Base-by-base conservation (phyloP, 2,113 vertebrate species). In the Hylia prasina region DNA sequence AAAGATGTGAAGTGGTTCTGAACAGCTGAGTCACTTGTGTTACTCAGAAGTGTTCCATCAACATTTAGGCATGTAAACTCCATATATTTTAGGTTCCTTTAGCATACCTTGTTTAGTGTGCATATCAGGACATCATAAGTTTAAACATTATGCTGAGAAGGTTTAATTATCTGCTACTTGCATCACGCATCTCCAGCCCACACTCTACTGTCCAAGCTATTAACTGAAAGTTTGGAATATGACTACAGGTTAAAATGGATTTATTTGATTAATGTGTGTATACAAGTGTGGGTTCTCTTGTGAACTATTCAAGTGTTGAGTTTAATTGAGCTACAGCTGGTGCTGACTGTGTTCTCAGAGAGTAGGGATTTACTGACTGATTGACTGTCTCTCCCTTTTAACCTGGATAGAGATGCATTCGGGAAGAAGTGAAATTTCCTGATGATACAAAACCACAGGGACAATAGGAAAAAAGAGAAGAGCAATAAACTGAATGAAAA, bases 241-340 rank as follows among this genome's bases (percentile, higher is more conserved):
- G 66, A 47, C 72, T 90, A 65, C 42, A 84, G 61, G 90, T 86
- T 72, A 94, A 96, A 94, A 96, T 92, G 47, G 73, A 89, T 96
- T 97, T 96, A 72, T 93, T 84, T 96, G 95, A 97, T 97, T 96
- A 94, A 96, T 95, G 78, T 94, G 71, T 80, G 63, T 77, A 37
- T 90, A 83, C 58, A 91, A 95, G 80, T 75, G 61, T 63, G 45
- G 50, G 77, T 94, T 97, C 92, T 97, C 94, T 70, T 90, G 96
- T 94, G 95, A 97, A 90, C 93, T 56, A 91, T 87, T 92, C 76
- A 87, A 95, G 85, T 87, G 89, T 96, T 91, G 92, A 94, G 48
- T 92, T 93, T 94, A 97, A 97, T 89, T 93, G 96, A 97, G 93
- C 91, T 97, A 85, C 96, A 96, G 94, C 96, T 97, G 95, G 96